Evolutionary conservation across 2,113 vertebrate genomes (phyloP).

Genomic region (Oceanodroma tethys): DNA sequence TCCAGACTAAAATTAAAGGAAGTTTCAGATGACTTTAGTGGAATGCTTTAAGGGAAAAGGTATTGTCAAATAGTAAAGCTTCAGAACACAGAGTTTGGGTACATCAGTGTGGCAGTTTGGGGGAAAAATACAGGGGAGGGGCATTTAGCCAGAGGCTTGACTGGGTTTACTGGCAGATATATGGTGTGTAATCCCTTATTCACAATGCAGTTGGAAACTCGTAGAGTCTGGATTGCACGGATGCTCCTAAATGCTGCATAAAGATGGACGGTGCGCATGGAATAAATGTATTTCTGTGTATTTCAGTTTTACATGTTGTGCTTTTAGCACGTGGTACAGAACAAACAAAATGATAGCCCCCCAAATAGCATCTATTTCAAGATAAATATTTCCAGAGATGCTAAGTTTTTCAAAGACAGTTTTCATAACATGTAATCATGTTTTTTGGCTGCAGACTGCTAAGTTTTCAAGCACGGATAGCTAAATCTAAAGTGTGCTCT

Average conservation of each 20-base stretch:
- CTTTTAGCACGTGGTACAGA: not conserved
- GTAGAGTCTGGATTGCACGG: not conserved
- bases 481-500: not conserved
- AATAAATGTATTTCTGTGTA: not conserved
- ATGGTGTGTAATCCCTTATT: not conserved
- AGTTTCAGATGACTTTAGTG: not conserved
- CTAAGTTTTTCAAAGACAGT: not conserved
- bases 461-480: not conserved
- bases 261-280: not conserved
- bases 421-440: not conserved
- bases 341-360: not conserved
- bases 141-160: not conserved
- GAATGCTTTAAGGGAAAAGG: not conserved
- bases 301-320: not conserved
- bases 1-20: not conserved
- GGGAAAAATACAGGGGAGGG: not conserved
- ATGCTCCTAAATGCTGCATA: not conserved
- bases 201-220: not conserved
- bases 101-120: rapidly evolving
- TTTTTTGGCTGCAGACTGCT: not conserved
- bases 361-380: not conserved
- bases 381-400: not conserved
- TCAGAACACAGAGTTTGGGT: not conserved
- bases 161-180: not conserved
- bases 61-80: not conserved